Evolutionary conservation across 2,113 vertebrate species (phyloP), one percentile per base, ranked within the genome.

Genomic region (Xiphophorus hellerii): DNA sequence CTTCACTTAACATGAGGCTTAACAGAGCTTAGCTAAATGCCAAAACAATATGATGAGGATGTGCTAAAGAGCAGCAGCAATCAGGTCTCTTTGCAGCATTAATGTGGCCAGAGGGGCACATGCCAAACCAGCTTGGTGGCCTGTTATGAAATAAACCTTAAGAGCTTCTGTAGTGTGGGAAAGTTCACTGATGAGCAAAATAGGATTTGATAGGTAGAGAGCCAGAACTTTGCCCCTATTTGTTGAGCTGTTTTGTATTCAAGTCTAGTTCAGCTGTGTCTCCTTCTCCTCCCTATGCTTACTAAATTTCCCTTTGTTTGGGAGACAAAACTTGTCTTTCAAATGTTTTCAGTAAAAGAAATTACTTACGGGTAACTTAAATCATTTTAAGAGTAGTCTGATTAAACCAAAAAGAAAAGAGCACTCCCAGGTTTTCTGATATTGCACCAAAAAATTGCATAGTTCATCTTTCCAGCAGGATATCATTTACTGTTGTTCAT

Each of bases 41-140:
- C 84, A 81, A 79, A 91, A 87, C 76, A 78, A 72, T 83, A 83
- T 64, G 67, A 63, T 27, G 54, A 77, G 48, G 78, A 84, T 78
- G 77, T 81, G 80, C 80, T 83, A 65, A 83, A 84, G 77, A 61
- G 71, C 71, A 48, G 37, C 48, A 72, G 76, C 66, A 69, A 78
- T 81, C 66, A 42, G 69, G 76, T 71, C 44, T 61, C 63, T 27
- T 64, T 71, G 74, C 73, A 71, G 37, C 61, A 65, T 79, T 77
- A 78, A 20, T 60, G 31, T 72, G 78, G 66, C 74, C 73, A 69
- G 68, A 87, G 62, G 71, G 77, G 62, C 35, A 54, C 76, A 77
- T 66, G 77, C n/a, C 9, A 12, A 83, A 80, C 74, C 89, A 89
- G 71, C 74, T 64, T 73, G 60, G 28, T 82, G 74, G 75, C 62